A percentile compares a stretch with the other conserved stretches of the same genome.
These are phyloP conservation scores for Microplitis manilae DNA, from an alignment of 2,888 invertebrate species.

Conservation along the genomic window DNA sequence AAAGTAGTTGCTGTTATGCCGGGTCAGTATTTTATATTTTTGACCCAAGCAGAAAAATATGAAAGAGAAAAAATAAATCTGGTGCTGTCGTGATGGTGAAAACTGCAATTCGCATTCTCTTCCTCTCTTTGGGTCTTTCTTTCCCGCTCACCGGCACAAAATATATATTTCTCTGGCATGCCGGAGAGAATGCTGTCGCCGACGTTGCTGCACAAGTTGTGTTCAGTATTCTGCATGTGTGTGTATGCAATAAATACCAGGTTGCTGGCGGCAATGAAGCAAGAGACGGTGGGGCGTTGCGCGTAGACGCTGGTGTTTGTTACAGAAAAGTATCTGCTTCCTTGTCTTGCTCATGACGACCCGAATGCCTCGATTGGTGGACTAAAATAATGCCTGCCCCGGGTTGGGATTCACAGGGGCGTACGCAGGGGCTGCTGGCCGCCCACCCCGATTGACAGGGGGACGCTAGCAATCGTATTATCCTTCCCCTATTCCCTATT, in stretches of 20 bases:
- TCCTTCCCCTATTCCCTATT: constrained; percentile 37
- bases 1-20: too few species aligned
- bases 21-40: too few species aligned
- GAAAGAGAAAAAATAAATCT: too few species aligned
- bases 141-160: too few species aligned
- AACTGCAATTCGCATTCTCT: too few species aligned
- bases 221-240: too few species aligned
- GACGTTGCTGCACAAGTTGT: too few species aligned
- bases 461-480: constrained; percentile 32
- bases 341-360: constrained; percentile 29
- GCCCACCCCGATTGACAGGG: constrained; percentile 59
- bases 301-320: constrained; percentile 48
- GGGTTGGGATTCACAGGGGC: constrained; percentile 61
- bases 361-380: constrained; percentile 48
- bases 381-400: constrained; percentile 41
- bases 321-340: background rate
- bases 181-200: too few species aligned
- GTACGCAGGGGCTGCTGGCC: constrained; percentile 63
- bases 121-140: too few species aligned
- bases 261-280: background rate
- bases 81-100: too few species aligned
- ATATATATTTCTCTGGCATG: too few species aligned
- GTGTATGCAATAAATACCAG: background rate
- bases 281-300: constrained; percentile 46
- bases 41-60: too few species aligned